Evolutionary conservation across 2,797 vertebrate genomes (phyloP).

Genomic region (Tinamus major): DNA sequence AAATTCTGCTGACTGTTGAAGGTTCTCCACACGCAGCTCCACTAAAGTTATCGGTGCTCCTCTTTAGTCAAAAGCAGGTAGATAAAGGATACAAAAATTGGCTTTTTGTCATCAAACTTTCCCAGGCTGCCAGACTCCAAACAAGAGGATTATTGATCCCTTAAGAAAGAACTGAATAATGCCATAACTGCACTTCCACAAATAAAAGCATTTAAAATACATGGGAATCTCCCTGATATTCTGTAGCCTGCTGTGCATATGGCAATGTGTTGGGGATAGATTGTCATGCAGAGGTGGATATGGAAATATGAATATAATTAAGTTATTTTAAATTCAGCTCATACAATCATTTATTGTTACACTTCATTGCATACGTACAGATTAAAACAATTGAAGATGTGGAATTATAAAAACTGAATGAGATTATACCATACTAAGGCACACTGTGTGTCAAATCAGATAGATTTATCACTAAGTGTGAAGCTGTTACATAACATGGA

Average conservation of each 20-base stretch:
- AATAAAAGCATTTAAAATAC: neutral
- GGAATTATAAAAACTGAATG: slow-evolving; percentile 11
- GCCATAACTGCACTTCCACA: neutral
- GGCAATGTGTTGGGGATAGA: neutral
- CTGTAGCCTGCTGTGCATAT: neutral
- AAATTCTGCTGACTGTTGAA: neutral
- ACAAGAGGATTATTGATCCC: neutral
- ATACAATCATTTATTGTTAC: slow-evolving; percentile 34
- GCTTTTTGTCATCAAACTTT: neutral
- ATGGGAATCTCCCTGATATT: neutral
- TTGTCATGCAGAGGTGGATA: neutral
- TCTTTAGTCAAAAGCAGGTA: neutral
- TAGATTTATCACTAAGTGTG: neutral
- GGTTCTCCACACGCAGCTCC: neutral
- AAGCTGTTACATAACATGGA: neutral
- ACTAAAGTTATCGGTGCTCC: neutral
- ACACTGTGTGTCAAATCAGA: neutral
- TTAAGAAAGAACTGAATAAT: too few species aligned
- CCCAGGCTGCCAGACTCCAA: neutral
- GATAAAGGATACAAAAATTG: neutral
- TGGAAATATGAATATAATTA: slow-evolving; percentile 33
- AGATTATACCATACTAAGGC: slow-evolving; percentile 25
- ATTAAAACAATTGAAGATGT: slow-evolving; percentile 17
- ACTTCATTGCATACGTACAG: slow-evolving; percentile 11
- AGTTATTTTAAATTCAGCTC: slow-evolving; percentile 12